Evolutionary conservation across 2,888 invertebrate species (phyloP).

Genomic region (Polia nebulosa): DNA sequence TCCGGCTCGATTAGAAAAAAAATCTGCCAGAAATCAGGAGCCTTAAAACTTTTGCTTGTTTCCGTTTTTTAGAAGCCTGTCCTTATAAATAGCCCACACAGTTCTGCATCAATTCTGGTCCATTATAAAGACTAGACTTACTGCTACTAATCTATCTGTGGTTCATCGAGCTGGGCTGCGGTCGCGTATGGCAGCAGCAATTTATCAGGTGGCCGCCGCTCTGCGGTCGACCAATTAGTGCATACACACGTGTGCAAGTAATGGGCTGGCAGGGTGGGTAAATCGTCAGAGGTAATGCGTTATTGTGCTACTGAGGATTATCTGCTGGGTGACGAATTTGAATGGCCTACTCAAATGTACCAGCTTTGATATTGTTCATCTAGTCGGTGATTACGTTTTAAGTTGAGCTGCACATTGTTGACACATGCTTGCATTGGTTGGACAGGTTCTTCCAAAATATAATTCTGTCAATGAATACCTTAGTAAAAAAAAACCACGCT

Average conservation of each 20-base stretch:
- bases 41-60: too few species aligned
- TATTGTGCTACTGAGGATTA: constrained; percentile 7
- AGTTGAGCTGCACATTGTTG: background rate
- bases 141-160: constrained; percentile 35
- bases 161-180: constrained; percentile 53
- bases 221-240: constrained; percentile 68
- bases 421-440: too few species aligned
- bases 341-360: background rate
- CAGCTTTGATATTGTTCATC: background rate
- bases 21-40: too few species aligned
- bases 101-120: background rate
- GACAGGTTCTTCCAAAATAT: too few species aligned
- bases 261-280: background rate
- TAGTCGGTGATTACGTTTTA: background rate
- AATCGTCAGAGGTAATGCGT: background rate
- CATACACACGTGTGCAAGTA: constrained; percentile 36
- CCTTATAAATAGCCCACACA: background rate
- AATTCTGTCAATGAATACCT: too few species aligned
- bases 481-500: too few species aligned
- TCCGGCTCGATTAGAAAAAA: too few species aligned
- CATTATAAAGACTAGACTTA: constrained; percentile 1
- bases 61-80: background rate
- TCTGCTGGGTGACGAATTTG: background rate
- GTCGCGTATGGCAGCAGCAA: constrained; percentile 53
- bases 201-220: constrained; percentile 61